phyloP scores from a whole-genome alignment of 2,797 vertebrate species.

The Heteromormyrus szaboi region DNA sequence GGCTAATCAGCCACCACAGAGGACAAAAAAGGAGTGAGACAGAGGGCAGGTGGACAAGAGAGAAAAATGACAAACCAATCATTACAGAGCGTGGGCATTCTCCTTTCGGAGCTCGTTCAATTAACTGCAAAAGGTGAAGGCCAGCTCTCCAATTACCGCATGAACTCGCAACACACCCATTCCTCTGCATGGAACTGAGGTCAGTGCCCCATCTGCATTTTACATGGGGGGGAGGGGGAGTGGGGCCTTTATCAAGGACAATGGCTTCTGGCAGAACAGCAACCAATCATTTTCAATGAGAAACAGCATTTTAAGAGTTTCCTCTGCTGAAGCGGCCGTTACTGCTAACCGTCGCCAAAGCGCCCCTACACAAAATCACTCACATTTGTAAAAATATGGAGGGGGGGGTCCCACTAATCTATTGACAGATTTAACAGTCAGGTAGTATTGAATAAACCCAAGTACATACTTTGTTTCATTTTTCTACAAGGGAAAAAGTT shows the following conservation, averaged over 20 bases:
- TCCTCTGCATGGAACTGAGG: not conserved
- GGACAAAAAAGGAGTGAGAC: not conserved
- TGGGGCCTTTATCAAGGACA: not conserved
- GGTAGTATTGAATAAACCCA: not conserved
- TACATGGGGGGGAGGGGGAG: not conserved
- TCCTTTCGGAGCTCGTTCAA: slow-evolving; percentile 38
- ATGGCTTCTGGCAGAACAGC: not conserved
- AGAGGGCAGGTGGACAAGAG: not conserved
- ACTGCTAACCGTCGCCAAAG: not conserved
- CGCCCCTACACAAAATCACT: not conserved
- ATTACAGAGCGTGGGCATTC: slow-evolving; percentile 45
- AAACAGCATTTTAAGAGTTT: not conserved
- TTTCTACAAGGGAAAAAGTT: not conserved
- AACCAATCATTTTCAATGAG: not conserved
- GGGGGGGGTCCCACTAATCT: not conserved
- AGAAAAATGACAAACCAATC: slow-evolving; percentile 27
- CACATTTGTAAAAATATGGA: not conserved
- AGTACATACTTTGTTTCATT: not conserved
- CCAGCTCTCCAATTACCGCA: slow-evolving; percentile 49
- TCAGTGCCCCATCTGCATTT: not conserved
- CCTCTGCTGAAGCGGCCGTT: not conserved
- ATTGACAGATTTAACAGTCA: not conserved
- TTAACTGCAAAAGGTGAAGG: slow-evolving; percentile 35
- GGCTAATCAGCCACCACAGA: not conserved
- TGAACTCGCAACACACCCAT: slow-evolving; percentile 25